Evolutionary conservation across 92 coral and sea anemone genomes (phyloP), one percentile per base, ranked within the genome.

Genomic region (Heliopora coerulea): DNA sequence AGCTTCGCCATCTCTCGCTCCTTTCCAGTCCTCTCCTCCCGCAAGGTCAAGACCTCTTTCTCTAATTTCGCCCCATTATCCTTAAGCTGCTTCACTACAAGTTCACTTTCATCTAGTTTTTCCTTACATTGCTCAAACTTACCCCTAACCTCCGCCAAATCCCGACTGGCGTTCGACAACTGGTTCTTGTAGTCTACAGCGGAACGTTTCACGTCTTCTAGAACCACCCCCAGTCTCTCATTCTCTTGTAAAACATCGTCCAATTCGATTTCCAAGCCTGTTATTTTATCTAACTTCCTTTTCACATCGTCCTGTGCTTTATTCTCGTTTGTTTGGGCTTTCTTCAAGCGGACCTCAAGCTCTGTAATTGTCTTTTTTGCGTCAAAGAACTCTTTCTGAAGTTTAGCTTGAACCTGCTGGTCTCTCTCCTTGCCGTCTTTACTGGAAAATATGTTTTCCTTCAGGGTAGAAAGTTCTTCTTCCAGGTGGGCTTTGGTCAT

Each of bases 351-450:
- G 17, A 85, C 81, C 23, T 88, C 86, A 26, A 91, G 70, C 39
- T 92, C 97, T 0, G 90, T 60, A 13, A 75, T 49, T 40, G 79
- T 85, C 82, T 88, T 85, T 64, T 84, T 89, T 39, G 84, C 56
- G 0, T 73, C 85, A 25, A 92, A 79, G 62, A 79, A 78, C 29
- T 89, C 88, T 41, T 86, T 87, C 56, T 89, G 97, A 30, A 81
- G 75, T 49, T 72, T 77, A 39, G 50, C 80, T 54, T 87, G 86
- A 58, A 82, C 87, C 69, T 82, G 80, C 20, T 78, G 82, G 5
- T 82, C 74, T 30, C 92, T 86, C 54, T 89, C 88, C 49, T 78
- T 42, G 35, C 88, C 96, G 34, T 84, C 89, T 73, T 85, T 89
- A 58, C 65, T 79, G 12, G 68, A 37, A 17, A 81, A 61, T 13